Conservation (phyloP, 2,797 vertebrate species). For the Enoplosus armatus region DNA sequence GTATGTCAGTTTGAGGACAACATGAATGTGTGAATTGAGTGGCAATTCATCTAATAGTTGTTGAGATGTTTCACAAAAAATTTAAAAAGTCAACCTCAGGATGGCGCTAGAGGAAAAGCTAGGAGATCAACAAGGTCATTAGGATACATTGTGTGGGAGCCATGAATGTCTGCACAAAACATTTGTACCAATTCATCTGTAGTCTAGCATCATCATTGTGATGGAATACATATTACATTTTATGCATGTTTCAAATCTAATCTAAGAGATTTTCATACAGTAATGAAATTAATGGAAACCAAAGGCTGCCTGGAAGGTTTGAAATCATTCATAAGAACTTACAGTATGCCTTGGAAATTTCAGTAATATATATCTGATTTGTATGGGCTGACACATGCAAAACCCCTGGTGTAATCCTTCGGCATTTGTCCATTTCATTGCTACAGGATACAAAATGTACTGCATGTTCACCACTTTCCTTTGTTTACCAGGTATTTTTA, state of each 20-base stretch:
- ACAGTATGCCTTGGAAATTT: background rate
- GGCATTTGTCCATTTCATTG: constrained; percentile 3
- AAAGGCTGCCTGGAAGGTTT: background rate
- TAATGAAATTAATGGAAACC: background rate
- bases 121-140: background rate
- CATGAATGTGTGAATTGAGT: no score
- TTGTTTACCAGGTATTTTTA: constrained; percentile 90
- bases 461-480: background rate
- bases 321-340: background rate
- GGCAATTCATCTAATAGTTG: background rate
- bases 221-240: background rate
- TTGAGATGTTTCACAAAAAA: background rate
- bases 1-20: background rate
- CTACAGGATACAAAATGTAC: background rate
- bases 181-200: background rate
- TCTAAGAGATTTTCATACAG: background rate
- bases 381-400: constrained; percentile 9
- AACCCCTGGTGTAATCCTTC: background rate
- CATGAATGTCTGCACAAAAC: background rate
- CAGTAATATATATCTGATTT: background rate
- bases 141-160: background rate
- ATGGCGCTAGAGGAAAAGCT: background rate
- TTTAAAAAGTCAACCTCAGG: background rate
- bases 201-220: background rate
- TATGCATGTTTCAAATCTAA: background rate